phyloP scores from a whole-genome alignment of 2,797 vertebrate species.

The Mus caroli region DNA sequence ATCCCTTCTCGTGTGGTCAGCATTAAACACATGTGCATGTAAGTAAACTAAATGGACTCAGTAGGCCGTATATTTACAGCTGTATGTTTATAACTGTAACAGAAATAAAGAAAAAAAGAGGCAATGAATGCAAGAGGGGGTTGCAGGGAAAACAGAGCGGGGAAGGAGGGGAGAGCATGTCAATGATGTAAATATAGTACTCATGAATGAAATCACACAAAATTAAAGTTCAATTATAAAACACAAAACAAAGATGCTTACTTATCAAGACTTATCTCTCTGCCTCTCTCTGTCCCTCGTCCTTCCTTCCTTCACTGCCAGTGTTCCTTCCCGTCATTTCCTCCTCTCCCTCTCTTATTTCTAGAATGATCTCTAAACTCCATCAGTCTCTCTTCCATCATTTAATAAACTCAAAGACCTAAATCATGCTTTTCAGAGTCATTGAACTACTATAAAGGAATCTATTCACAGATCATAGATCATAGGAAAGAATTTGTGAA shows the following conservation, averaged over 20 bases:
- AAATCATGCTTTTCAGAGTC: conserved; percentile 9
- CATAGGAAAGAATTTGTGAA: conserved; percentile 50
- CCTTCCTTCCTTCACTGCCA: neutral
- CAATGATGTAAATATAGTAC: neutral
- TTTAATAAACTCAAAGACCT: conserved; percentile 24
- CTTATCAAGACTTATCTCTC: neutral
- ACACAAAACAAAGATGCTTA: neutral
- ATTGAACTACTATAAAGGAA: conserved; percentile 52
- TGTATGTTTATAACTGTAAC: neutral
- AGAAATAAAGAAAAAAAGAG: neutral
- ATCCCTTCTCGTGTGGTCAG: neutral
- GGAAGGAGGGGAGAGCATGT: fast-evolving
- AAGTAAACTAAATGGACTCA: neutral
- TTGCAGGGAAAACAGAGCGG: neutral
- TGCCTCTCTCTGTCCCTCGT: neutral
- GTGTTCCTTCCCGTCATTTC: neutral
- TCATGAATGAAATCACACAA: neutral
- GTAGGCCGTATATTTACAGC: neutral
- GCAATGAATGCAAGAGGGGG: neutral
- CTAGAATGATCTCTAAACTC: neutral
- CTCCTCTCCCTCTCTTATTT: neutral
- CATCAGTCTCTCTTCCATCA: neutral
- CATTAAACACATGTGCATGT: neutral
- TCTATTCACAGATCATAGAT: conserved; percentile 16
- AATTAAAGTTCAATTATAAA: neutral